A percentile compares a stretch with the other conserved stretches of the same genome.
These are phyloP conservation scores for Palythoa grandis DNA, from an alignment of 92 coral and sea anemone genomes.

Conservation along the genomic window DNA sequence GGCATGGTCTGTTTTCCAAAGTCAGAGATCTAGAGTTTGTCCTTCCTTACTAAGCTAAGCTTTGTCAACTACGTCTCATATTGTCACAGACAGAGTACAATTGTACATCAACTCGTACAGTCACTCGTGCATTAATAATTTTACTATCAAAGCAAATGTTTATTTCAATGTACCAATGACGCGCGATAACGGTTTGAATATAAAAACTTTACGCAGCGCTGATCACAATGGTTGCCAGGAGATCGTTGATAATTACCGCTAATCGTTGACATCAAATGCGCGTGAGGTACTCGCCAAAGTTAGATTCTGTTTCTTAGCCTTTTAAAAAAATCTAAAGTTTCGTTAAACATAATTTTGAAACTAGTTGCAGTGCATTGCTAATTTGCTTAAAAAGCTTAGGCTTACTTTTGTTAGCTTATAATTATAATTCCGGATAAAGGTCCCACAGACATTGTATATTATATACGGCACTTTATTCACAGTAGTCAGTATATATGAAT, in stretches of 20 bases:
- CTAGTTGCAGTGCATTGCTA: no score
- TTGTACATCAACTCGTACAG: not conserved
- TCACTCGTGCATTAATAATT: conserved; percentile 26
- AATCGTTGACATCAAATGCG: conserved; percentile 3
- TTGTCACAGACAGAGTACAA: not conserved
- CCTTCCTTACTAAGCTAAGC: not conserved
- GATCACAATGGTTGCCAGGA: conserved; percentile 40
- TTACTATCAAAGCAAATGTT: conserved; percentile 21
- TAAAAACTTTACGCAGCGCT: not conserved
- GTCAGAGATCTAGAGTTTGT: not conserved
- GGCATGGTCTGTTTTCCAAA: not conserved
- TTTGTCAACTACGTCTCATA: not conserved
- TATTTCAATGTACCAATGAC: conserved; percentile 25
- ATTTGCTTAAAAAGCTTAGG: no score
- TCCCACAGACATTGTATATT: no score
- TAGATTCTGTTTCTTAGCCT: no score
- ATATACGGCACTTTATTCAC: no score
- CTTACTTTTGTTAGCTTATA: no score
- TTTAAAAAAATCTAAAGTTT: no score
- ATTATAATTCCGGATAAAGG: no score
- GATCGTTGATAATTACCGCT: not conserved
- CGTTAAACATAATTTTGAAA: no score
- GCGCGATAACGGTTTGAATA: conserved; percentile 9
- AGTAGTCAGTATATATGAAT: no score
- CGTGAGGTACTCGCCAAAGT: no score